Conservation (phyloP, 2,797 vertebrate genomes). For the Onychomys leucogaster region DNA sequence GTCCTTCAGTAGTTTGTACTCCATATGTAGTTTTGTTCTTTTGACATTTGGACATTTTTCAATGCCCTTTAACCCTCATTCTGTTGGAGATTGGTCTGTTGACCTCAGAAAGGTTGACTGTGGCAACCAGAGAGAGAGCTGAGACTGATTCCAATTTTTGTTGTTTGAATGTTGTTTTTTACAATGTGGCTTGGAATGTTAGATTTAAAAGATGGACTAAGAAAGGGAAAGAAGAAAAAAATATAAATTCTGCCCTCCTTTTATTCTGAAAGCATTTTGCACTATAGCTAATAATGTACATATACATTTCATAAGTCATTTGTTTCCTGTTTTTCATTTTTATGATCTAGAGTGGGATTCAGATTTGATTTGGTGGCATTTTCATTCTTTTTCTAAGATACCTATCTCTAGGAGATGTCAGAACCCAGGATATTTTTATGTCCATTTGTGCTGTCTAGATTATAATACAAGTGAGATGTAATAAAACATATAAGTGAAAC, state of each 20-base stretch:
- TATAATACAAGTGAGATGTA: background rate
- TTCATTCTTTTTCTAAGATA: background rate
- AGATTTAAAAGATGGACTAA: constrained; percentile 49
- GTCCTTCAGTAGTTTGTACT: background rate
- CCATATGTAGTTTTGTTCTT: constrained; percentile 6
- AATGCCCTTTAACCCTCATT: constrained; percentile 29
- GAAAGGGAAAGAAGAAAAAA: constrained; percentile 3
- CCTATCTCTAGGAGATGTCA: background rate
- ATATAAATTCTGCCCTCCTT: background rate
- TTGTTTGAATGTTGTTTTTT: constrained; percentile 28
- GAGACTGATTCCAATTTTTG: constrained; percentile 14
- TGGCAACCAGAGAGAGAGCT: background rate
- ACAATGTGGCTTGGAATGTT: background rate
- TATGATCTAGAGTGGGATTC: background rate
- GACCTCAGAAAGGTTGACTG: constrained; percentile 41
- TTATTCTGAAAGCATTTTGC: constrained; percentile 15
- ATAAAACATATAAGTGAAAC: background rate
- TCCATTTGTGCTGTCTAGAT: background rate
- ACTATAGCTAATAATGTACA: background rate
- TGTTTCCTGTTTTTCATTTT: constrained; percentile 44
- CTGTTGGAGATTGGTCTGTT: background rate
- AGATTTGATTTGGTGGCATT: constrained; percentile 10
- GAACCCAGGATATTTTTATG: background rate
- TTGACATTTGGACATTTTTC: constrained; percentile 33
- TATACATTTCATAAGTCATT: background rate